Evolutionary conservation across 2,113 vertebrate genomes (phyloP), one percentile per base, ranked within the genome.

Genomic region (Melanostigma gelatinosum): DNA sequence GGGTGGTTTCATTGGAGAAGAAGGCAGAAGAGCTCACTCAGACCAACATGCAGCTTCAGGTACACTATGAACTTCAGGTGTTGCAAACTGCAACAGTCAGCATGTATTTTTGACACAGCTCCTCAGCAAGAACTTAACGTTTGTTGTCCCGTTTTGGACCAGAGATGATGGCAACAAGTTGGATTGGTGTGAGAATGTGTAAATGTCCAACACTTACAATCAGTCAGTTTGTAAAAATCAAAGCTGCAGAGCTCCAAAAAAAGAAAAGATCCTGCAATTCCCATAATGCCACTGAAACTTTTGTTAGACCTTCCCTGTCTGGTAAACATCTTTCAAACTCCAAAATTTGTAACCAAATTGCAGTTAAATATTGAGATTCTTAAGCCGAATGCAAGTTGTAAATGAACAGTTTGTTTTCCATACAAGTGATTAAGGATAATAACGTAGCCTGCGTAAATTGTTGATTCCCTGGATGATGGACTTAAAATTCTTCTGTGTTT

Each of bases 31-130:
- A 99, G 95, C 97, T 99, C 93, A 99, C 98, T 81, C 98, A 99
- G 96, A 99, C 98, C 95, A 99, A 99, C 95, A 99, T 99, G 98
- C 98, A 99, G 89, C 97, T 99, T 94, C 98, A 99, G 98, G 98
- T 99, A 96, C 78, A 88, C 40, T 16, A 50, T 48, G 2, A 38
- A 38, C 15, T 36, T 48, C 20, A 32, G 46, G 34, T 34, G 50
- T 69, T 38, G 4, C 29, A 75, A 66, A n/a, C 60, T 20, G 6
- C 24, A 16, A 18, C 11, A 38, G 29, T 44, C 77, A 46, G 0
- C 3, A 34, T 71, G 18, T 58, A 7, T 15, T 22, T 75, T n/a
- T 60, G n/a, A 38, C 24, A 46, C 22, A 27, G 20, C 22, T 58
- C 67, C 2, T 27, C 32, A 36, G 32, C 32, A 22, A 48, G 4